Conservation (phyloP, 2,797 vertebrate genomes). For the Tokudaia tokunoshimensis region DNA sequence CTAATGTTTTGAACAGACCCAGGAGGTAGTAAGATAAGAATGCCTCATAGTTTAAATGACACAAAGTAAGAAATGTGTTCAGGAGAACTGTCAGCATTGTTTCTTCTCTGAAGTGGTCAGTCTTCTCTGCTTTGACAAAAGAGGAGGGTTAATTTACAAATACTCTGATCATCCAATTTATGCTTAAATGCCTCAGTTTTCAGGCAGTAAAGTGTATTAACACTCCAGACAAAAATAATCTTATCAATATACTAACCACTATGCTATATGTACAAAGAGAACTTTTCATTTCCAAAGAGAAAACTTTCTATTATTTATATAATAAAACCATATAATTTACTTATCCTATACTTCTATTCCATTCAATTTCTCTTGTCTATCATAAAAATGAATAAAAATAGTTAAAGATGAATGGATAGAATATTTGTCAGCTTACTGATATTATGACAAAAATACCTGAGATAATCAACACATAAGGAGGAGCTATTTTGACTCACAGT, state of each 20-base stretch:
- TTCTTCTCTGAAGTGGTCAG: neutral
- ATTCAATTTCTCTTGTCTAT: neutral
- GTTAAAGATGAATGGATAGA: neutral
- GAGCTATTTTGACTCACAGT: neutral
- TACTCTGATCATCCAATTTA: neutral
- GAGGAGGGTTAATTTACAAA: neutral
- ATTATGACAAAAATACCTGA: neutral
- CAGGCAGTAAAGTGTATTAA: neutral
- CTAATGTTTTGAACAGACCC: neutral
- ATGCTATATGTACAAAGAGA: neutral
- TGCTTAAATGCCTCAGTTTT: neutral
- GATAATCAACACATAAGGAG: neutral
- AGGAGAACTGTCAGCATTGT: neutral
- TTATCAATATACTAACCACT: neutral
- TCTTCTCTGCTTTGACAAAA: conserved; percentile 39
- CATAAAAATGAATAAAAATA: neutral
- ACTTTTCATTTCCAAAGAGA: neutral
- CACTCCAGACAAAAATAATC: neutral
- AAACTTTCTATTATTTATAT: neutral
- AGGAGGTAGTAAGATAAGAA: neutral
- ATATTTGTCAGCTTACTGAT: neutral
- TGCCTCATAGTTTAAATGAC: neutral
- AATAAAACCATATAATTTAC: neutral
- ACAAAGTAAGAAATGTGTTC: conserved; percentile 9
- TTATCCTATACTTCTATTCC: neutral